Conservation (phyloP, 2,888 invertebrate genomes). For the Chrysomela aeneicollis region DNA sequence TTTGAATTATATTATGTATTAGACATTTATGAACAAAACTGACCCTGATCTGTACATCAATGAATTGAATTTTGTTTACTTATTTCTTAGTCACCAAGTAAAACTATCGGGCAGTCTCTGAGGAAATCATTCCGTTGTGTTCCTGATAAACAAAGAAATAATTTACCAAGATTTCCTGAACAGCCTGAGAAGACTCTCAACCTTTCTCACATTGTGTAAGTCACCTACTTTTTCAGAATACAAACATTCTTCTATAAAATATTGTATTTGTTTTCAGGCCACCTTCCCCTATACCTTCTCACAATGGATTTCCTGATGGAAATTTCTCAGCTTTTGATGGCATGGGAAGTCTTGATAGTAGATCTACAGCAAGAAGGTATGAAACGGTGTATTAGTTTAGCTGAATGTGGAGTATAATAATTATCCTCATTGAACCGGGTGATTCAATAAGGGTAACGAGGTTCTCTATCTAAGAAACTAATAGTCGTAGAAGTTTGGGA, state of each 20-base stretch:
- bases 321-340: slow-evolving; percentile 73
- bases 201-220: slow-evolving; percentile 94
- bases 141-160: slow-evolving; percentile 84
- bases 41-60: no score
- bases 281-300: slow-evolving; percentile 90
- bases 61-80: no score
- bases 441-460: no score
- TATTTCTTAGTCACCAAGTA: slow-evolving; percentile 82
- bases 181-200: slow-evolving; percentile 94
- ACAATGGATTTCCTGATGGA: slow-evolving; percentile 90
- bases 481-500: no score
- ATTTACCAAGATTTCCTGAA: slow-evolving; percentile 89
- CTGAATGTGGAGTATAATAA: no score
- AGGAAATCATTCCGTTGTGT: slow-evolving; percentile 98
- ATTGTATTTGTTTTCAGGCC: slow-evolving; percentile 67
- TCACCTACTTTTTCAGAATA: slow-evolving; percentile 45
- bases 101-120: slow-evolving; percentile 95
- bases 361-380: slow-evolving; percentile 68
- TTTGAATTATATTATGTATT: no score
- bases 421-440: no score
- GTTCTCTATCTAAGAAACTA: no score
- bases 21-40: no score
- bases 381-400: background rate
- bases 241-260: slow-evolving; percentile 1
- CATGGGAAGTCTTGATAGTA: slow-evolving; percentile 78